These are phyloP conservation scores for Sciurus niger DNA, from an alignment of 2,113 vertebrate species.

Conservation along the genomic window DNA sequence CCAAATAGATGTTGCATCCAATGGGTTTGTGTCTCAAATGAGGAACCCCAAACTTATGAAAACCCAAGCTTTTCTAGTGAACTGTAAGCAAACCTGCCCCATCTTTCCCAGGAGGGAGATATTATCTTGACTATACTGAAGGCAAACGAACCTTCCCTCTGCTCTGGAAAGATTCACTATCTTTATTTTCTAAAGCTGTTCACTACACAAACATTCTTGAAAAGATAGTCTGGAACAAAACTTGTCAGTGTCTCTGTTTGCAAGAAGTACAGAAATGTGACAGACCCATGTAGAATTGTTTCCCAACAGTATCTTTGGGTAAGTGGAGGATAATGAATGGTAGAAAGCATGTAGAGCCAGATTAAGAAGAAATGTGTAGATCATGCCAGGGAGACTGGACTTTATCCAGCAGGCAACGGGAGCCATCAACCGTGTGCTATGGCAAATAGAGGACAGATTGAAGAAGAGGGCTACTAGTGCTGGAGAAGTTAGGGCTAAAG, in stretches of 20 bases:
- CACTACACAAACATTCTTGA: neutral
- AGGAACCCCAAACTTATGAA: neutral
- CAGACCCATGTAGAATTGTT: neutral
- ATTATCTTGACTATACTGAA: neutral
- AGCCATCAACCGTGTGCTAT: neutral
- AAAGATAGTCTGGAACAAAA: neutral
- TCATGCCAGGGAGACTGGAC: neutral
- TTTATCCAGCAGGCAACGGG: neutral
- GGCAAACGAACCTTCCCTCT: neutral
- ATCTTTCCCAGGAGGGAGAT: neutral
- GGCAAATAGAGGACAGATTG: neutral
- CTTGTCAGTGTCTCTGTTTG: neutral
- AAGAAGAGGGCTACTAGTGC: neutral
- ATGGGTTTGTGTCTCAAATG: neutral
- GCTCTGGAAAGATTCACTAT: neutral
- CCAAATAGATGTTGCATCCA: neutral
- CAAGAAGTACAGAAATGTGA: neutral
- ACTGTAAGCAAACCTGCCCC: neutral
- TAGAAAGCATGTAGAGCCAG: neutral
- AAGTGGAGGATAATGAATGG: neutral
- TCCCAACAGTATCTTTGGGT: neutral
- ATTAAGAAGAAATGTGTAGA: neutral
- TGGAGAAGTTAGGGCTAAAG: neutral
- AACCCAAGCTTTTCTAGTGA: neutral
- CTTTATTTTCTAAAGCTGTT: conserved; percentile 23